These are phyloP conservation scores for Octonoba sinensis DNA, from an alignment of 2,888 invertebrate genomes.

Conservation along the genomic window DNA sequence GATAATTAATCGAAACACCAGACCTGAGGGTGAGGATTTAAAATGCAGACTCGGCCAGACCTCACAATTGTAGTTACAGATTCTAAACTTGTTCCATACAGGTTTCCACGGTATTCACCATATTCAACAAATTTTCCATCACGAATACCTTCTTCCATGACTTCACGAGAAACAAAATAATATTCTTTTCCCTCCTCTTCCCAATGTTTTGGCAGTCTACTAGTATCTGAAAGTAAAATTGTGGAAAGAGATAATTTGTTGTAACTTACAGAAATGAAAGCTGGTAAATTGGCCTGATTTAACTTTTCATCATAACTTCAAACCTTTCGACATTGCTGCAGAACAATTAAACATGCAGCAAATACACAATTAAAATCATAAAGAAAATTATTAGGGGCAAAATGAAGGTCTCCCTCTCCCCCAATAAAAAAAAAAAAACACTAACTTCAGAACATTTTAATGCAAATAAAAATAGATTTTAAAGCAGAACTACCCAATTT, in stretches of 20 bases:
- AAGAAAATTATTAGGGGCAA: too few relatives aligned
- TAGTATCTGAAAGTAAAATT: conserved; percentile 87
- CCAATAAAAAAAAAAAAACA: too few relatives aligned
- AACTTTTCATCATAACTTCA: too few relatives aligned
- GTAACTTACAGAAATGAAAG: background rate
- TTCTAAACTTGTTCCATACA: conserved; percentile 93
- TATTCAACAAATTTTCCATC: conserved; percentile 91
- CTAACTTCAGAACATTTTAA: too few relatives aligned
- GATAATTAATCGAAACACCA: too few relatives aligned
- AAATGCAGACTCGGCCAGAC: conserved; percentile 89
- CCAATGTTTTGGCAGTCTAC: conserved; percentile 84
- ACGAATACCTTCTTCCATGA: conserved; percentile 89
- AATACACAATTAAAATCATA: too few relatives aligned
- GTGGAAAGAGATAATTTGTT: background rate
- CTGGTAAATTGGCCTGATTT: too few relatives aligned
- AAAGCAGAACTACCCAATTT: too few relatives aligned
- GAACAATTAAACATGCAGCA: too few relatives aligned
- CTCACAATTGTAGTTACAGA: conserved; percentile 88
- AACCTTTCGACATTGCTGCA: too few relatives aligned
- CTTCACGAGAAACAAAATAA: conserved; percentile 86
- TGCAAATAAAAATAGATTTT: too few relatives aligned
- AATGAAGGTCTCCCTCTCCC: too few relatives aligned
- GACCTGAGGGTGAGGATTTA: conserved; percentile 93
- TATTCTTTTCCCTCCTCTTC: conserved; percentile 96
- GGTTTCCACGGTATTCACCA: conserved; percentile 95